A percentile compares a stretch with the other conserved stretches of the same genome.
phyloP scores from a whole-genome alignment of 2,888 invertebrate genomes.

The Pollenia amentaria region DNA sequence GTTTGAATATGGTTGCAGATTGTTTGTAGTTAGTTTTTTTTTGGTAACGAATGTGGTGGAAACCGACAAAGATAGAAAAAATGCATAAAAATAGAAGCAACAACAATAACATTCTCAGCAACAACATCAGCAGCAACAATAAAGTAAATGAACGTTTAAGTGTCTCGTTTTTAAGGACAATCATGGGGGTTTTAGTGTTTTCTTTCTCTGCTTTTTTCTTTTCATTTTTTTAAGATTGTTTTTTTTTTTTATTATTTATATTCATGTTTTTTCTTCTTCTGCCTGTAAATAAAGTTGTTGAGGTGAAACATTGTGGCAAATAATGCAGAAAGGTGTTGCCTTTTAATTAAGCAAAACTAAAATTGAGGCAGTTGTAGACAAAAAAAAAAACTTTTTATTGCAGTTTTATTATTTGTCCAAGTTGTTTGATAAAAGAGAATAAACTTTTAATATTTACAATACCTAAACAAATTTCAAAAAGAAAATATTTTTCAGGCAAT shows the following conservation, averaged over 20 bases:
- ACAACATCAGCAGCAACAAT: slow-evolving; percentile 11
- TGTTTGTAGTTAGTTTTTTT: slow-evolving; percentile 54
- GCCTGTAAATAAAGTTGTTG: slow-evolving; percentile 70
- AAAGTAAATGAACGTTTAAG: slow-evolving; percentile 70
- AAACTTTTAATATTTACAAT: background rate
- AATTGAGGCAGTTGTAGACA: slow-evolving; percentile 28
- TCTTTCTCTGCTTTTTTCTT: slow-evolving; percentile 26
- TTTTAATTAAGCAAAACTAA: slow-evolving; percentile 71
- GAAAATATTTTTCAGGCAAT: background rate
- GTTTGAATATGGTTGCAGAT: slow-evolving; percentile 14
- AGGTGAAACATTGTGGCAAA: slow-evolving; percentile 71
- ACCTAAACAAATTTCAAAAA: no score
- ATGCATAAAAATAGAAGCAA: slow-evolving; percentile 57
- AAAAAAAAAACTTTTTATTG: slow-evolving; percentile 28
- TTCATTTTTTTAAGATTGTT: slow-evolving; percentile 3
- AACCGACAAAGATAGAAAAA: slow-evolving; percentile 58
- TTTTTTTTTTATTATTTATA: slow-evolving; percentile 35
- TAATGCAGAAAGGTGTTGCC: slow-evolving; percentile 74
- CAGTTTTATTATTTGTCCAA: slow-evolving; percentile 32
- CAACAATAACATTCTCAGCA: background rate
- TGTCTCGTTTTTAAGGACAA: slow-evolving; percentile 69
- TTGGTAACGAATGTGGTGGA: slow-evolving; percentile 50
- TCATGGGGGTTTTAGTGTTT: slow-evolving; percentile 60
- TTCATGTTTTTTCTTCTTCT: slow-evolving; percentile 30
- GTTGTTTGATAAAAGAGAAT: background rate